Percentiles rank a stretch among this genome's conserved stretches.
Conservation (phyloP, 2,888 invertebrate genomes). For the Salticus scenicus region DNA sequence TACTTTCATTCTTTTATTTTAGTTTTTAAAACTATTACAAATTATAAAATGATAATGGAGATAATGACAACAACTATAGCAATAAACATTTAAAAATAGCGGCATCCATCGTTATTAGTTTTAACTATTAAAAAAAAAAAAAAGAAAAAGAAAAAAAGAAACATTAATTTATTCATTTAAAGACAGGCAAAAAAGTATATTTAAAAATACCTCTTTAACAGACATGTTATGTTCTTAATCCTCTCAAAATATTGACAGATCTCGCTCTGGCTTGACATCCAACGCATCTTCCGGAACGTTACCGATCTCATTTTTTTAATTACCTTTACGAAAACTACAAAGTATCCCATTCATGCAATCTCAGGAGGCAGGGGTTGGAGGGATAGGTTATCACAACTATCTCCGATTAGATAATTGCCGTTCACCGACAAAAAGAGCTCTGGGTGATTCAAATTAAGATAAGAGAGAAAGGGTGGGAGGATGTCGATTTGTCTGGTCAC, state of each 20-base stretch:
- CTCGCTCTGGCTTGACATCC: background rate
- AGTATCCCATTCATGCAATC: background rate
- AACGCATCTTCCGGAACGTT: background rate
- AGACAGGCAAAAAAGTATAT: too few relatives aligned
- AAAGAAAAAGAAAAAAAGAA: too few relatives aligned
- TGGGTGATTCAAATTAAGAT: slow-evolving; percentile 65
- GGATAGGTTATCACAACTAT: background rate
- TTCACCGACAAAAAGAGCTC: background rate
- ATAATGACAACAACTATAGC: too few relatives aligned
- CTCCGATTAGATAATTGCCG: slow-evolving; percentile 4
- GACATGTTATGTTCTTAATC: too few relatives aligned
- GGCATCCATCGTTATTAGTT: too few relatives aligned
- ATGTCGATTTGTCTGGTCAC: slow-evolving; percentile 50
- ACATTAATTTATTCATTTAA: too few relatives aligned
- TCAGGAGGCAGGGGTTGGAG: background rate
- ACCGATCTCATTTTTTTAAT: background rate
- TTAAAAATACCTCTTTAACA: too few relatives aligned
- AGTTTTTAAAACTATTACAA: too few relatives aligned
- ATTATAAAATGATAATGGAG: too few relatives aligned
- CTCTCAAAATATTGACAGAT: background rate
- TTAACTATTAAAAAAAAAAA: too few relatives aligned
- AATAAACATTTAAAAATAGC: too few relatives aligned
- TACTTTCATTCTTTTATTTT: too few relatives aligned
- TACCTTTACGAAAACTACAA: background rate
- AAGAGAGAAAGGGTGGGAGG: slow-evolving; percentile 24